These are phyloP conservation scores for Poecilia velifera DNA, from an alignment of 2,797 vertebrate species.

Conservation along the genomic window DNA sequence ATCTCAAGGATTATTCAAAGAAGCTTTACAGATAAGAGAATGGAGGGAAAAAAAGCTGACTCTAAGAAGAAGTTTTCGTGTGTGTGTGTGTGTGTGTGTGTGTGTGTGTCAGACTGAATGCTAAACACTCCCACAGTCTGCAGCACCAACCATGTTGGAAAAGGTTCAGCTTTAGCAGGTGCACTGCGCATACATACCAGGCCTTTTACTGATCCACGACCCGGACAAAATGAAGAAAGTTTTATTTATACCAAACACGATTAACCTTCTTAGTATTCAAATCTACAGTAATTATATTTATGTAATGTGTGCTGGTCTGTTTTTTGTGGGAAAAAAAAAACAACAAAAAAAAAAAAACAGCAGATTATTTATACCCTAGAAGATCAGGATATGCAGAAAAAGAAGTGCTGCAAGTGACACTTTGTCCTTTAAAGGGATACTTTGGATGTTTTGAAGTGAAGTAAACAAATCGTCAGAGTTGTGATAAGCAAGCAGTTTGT, in stretches of 20 bases:
- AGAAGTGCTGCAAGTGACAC: neutral
- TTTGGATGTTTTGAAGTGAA: neutral
- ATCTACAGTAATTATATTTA: neutral
- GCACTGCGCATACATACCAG: constrained; percentile 50
- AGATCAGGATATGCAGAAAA: neutral
- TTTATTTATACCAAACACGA: neutral
- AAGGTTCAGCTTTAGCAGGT: constrained; percentile 76
- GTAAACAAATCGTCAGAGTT: neutral
- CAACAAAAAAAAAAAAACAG: neutral
- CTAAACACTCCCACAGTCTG: constrained; percentile 69
- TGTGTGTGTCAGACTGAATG: constrained; percentile 64
- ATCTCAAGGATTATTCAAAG: constrained; percentile 16
- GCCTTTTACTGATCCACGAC: constrained; percentile 37
- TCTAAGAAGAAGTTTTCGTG: constrained; percentile 46
- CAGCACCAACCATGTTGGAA: constrained; percentile 68
- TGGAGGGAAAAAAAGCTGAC: constrained; percentile 13
- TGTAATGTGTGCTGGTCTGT: neutral
- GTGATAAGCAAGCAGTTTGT: neutral
- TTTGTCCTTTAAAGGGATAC: neutral
- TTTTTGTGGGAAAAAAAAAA: neutral
- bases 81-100: constrained; percentile 12
- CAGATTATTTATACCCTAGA: neutral
- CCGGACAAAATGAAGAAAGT: neutral
- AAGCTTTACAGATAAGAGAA: constrained; percentile 6
- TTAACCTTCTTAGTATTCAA: neutral